Evolutionary conservation across 2,888 invertebrate species (phyloP).

Genomic region (Ceriagrion tenellum): DNA sequence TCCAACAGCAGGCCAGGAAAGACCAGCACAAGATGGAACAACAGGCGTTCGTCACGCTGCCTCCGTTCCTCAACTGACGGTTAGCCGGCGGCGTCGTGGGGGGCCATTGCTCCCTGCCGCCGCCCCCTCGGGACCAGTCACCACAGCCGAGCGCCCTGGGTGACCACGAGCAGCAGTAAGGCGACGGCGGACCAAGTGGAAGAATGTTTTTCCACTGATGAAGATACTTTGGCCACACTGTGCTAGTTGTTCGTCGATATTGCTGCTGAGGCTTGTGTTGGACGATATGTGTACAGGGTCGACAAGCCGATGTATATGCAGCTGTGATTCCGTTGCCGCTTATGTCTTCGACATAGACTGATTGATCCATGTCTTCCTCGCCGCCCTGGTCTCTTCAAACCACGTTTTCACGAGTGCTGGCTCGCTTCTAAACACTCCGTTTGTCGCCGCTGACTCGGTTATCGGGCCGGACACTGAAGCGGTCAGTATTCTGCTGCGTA

Average conservation of each 20-base stretch:
- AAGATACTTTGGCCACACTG: not conserved
- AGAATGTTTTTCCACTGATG: not conserved
- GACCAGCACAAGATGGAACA: slow-evolving; percentile 83
- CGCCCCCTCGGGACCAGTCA: slow-evolving; percentile 58
- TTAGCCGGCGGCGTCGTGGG: slow-evolving; percentile 72
- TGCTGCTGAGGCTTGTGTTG: not conserved
- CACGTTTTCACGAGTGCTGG: too few relatives aligned
- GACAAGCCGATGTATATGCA: not conserved
- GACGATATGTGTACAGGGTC: not conserved
- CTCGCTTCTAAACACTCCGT: too few relatives aligned
- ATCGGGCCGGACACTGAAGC: too few relatives aligned
- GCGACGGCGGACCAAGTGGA: too few relatives aligned
- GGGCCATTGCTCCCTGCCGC: slow-evolving; percentile 24
- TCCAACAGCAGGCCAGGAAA: slow-evolving; percentile 78
- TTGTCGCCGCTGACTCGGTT: too few relatives aligned
- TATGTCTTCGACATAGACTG: too few relatives aligned
- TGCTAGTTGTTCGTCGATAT: not conserved
- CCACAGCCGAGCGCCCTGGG: not conserved
- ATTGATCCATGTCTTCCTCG: too few relatives aligned
- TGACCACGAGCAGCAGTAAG: slow-evolving; percentile 22
- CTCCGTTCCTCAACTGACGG: slow-evolving; percentile 87
- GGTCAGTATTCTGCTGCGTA: too few relatives aligned
- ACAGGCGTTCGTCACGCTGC: slow-evolving; percentile 85
- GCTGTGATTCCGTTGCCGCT: not conserved
- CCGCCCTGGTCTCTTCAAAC: too few relatives aligned